phyloP scores from a whole-genome alignment of 1,140 invertebrate species.

The Drosophila littoralis region DNA sequence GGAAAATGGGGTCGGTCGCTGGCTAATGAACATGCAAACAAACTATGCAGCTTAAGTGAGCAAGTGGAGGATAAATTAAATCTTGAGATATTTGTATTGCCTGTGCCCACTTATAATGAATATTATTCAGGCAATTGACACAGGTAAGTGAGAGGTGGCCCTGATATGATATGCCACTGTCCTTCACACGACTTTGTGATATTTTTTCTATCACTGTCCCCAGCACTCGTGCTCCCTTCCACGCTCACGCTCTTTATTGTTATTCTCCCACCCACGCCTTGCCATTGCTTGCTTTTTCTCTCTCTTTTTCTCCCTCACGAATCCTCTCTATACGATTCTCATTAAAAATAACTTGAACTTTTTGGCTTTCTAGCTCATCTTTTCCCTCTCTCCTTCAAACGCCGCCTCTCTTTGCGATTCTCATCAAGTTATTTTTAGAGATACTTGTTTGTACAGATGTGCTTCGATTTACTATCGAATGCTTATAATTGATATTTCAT shows the following conservation, averaged over 20 bases:
- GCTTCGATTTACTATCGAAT: not conserved
- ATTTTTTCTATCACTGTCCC: not conserved
- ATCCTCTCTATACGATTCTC: not conserved
- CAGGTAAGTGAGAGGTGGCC: too few species aligned
- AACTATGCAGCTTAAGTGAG: not conserved
- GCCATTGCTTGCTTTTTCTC: not conserved
- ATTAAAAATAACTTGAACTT: not conserved
- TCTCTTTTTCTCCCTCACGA: not conserved
- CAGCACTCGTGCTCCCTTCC: too few species aligned
- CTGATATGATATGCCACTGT: too few species aligned
- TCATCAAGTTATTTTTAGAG: not conserved
- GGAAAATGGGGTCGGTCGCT: constrained; percentile 34
- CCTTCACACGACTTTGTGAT: too few species aligned
- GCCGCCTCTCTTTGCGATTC: not conserved
- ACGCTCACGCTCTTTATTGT: not conserved
- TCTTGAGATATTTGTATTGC: too few species aligned
- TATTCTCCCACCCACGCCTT: not conserved
- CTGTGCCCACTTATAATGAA: too few species aligned
- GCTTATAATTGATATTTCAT: not conserved
- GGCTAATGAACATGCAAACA: constrained; percentile 37
- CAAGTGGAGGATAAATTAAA: not conserved
- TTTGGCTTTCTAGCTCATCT: not conserved
- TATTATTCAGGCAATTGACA: too few species aligned
- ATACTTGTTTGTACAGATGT: not conserved
- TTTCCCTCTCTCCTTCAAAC: not conserved